Evolutionary conservation across 2,888 invertebrate genomes (phyloP).

Genomic region (Drosophila atroscutellata): DNA sequence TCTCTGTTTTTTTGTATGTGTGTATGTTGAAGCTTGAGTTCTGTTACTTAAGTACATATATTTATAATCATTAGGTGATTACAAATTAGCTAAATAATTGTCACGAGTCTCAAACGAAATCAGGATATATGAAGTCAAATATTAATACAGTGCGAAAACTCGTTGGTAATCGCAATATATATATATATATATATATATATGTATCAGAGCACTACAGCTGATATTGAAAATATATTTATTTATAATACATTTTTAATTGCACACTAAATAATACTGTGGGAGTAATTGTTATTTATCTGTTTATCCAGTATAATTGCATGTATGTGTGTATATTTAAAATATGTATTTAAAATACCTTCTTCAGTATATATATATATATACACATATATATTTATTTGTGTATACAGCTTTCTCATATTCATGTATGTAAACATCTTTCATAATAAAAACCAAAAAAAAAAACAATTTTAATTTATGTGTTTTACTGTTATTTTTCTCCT

Average conservation of each 20-base stretch:
- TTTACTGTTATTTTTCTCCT: slow-evolving; percentile 66
- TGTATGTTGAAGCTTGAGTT: slow-evolving; percentile 17
- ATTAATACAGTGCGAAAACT: slow-evolving; percentile 1
- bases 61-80: background rate
- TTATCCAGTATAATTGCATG: slow-evolving; percentile 29
- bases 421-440: slow-evolving; percentile 12
- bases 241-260: slow-evolving; percentile 47
- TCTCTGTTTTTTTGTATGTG: background rate
- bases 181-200: slow-evolving; percentile 6
- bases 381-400: slow-evolving; percentile 11
- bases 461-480: slow-evolving; percentile 42
- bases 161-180: background rate
- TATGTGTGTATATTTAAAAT: slow-evolving; percentile 28
- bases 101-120: background rate
- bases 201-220: slow-evolving; percentile 18
- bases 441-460: background rate
- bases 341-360: slow-evolving; percentile 37
- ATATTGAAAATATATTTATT: slow-evolving; percentile 28
- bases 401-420: slow-evolving; percentile 18
- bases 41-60: slow-evolving; percentile 10
- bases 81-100: slow-evolving; percentile 5
- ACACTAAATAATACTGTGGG: slow-evolving; percentile 59
- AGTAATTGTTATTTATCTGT: slow-evolving; percentile 28
- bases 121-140: slow-evolving; percentile 4
- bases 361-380: slow-evolving; percentile 12